Base-by-base conservation (phyloP, 2,888 invertebrate genomes). In the Nomada lathburiana region DNA sequence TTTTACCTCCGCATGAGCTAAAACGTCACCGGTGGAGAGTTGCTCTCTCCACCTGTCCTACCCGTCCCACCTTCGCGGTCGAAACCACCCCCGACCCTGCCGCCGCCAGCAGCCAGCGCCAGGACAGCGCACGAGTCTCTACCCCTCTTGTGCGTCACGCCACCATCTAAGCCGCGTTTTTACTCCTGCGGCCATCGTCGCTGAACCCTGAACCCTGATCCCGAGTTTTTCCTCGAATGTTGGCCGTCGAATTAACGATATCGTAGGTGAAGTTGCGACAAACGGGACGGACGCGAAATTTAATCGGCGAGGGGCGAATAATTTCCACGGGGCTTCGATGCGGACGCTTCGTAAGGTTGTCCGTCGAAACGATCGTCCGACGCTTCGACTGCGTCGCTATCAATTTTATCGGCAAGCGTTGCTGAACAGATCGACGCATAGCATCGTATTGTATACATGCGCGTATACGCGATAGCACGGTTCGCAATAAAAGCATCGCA, bases 1-100 rank as follows among this genome's bases (percentile, higher is more conserved):
- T 65, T 83, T 84, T 55, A 85, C 86, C 86, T 88, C 90, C 81
- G 90, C 92, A 87, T 87, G 85, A 91, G 91, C 89, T 89, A 76
- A 90, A 92, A 90, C 93, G 92, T 92, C 92, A 92, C 91, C 90
- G 90, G 88, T 87, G 90, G 87, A 89, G 89, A 89, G 84, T 77
- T 88, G 84, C 87, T 88, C 86, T 88, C 87, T 88, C 87, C 82
- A 88, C 83, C 87, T 88, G 86, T 89, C 85, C 87, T 82, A 78
- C 79, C 86, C 83, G 79, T 73, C 76, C 77, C 82, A 18, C 47
- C 69, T 0, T 7, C 44, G 13, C 69, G 18, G 11, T n/a, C 47
- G 16, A 10, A 29, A 10, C 69, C 55, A 62, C 75, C 62, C 62
- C 68, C 76, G 77, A 74, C 75, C 73, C 60, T 57, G 42, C 63